A percentile compares a stretch with the other conserved stretches of the same genome.
Evolutionary conservation across 2,797 vertebrate species (phyloP).

Genomic region (Limnodromus scolopaceus): DNA sequence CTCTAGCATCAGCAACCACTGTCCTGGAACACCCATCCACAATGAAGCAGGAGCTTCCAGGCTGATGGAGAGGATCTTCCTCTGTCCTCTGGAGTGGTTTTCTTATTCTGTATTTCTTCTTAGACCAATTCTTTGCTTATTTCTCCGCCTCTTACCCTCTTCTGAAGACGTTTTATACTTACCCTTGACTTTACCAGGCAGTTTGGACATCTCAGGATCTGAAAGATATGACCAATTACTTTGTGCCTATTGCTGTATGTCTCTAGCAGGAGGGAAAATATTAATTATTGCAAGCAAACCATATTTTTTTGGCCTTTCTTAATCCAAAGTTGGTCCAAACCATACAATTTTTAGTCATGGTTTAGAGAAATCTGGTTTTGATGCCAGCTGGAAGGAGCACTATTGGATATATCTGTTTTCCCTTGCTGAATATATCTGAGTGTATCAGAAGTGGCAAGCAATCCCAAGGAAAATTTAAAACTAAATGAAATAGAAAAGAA

Average conservation of each 20-base stretch:
- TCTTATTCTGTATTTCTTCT: background rate
- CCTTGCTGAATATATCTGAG: background rate
- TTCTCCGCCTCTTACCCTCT: background rate
- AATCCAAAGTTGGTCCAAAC: background rate
- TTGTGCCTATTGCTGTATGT: background rate
- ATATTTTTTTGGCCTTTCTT: background rate
- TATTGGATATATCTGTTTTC: background rate
- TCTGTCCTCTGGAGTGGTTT: background rate
- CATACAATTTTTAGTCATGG: background rate
- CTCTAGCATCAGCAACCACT: rapidly evolving
- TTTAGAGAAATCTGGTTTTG: background rate
- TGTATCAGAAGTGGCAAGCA: background rate
- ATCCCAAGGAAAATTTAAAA: background rate
- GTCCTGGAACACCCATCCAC: background rate
- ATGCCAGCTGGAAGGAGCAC: background rate
- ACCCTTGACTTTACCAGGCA: background rate
- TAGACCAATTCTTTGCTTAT: background rate
- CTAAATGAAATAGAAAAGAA: background rate
- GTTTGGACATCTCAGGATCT: background rate
- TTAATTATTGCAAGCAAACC: background rate
- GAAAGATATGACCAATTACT: background rate
- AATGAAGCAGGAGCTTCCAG: background rate
- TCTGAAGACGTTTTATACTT: background rate
- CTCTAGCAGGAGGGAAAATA: background rate
- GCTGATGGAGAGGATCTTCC: background rate